These are phyloP conservation scores for Clytia hemisphaerica DNA, from an alignment of 30 jellyfish, hydroid and myxozoan species.

Conservation along the genomic window DNA sequence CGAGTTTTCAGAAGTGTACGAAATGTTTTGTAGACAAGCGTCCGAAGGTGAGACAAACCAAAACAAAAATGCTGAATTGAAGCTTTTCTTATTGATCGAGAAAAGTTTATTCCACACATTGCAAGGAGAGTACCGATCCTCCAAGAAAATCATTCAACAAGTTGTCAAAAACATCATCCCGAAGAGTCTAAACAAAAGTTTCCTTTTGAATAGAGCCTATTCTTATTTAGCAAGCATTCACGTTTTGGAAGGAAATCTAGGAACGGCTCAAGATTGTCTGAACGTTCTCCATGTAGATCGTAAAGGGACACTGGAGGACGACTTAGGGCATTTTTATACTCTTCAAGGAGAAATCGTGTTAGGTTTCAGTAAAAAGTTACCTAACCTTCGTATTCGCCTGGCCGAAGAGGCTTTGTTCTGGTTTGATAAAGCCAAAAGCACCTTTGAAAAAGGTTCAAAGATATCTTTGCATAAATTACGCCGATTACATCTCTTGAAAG, in stretches of 20 bases:
- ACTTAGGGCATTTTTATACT: slow-evolving; percentile 19
- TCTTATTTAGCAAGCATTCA: slow-evolving; percentile 52
- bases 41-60: not conserved
- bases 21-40: too few relatives aligned
- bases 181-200: slow-evolving; percentile 37
- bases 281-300: slow-evolving; percentile 39
- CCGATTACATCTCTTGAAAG: too few relatives aligned
- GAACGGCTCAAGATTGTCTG: slow-evolving; percentile 83
- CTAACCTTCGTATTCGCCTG: slow-evolving; percentile 35
- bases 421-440: not conserved
- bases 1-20: slow-evolving; percentile 47
- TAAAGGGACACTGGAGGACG: slow-evolving; percentile 46
- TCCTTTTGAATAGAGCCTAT: slow-evolving; percentile 63
- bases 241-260: slow-evolving; percentile 63
- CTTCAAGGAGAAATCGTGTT: slow-evolving; percentile 57
- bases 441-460: slow-evolving; percentile 2
- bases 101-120: not conserved
- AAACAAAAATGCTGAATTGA: slow-evolving; percentile 2
- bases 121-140: slow-evolving; percentile 58
- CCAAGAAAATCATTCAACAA: slow-evolving; percentile 53
- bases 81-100: slow-evolving; percentile 7
- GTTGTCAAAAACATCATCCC: slow-evolving; percentile 52
- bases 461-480: too few relatives aligned
- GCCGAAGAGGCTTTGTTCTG: not conserved
- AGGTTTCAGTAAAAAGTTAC: slow-evolving; percentile 63